Base-by-base conservation (phyloP, 2,797 vertebrate genomes). In the Cichlasoma orientale region DNA sequence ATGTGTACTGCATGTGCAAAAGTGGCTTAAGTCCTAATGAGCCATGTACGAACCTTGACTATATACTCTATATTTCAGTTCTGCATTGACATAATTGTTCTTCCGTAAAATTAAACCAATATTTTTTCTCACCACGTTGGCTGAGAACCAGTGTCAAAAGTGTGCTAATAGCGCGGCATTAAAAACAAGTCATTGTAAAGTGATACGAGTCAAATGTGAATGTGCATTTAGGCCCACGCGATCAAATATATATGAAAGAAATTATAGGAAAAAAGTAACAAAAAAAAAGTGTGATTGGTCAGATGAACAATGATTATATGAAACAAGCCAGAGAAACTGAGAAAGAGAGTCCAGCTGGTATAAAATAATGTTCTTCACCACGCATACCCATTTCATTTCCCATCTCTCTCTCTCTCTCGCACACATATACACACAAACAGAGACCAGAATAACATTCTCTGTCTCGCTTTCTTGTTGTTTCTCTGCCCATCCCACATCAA, bases 401-500 rank as follows among this genome's bases (percentile, higher is more conserved):
- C 72, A 19, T 76, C 75, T 70, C 73, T 61, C 27, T 36, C 63
- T 63, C 73, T 71, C 76, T 56, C 23, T 38, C 63, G 55, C 83
- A 56, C 71, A 38, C 75, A 76, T 54, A 82, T 29, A 74, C 14
- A 82, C 7, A 74, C 75, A 27, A 3, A 78, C 3, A 61, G 21
- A 80, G 4, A 77, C 58, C 77, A 73, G 81, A 85, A 82, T 57
- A 80, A 78, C 79, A 78, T 57, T 75, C 31, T 70, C 82, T 66
- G 71, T 74, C 36, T 78, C 73, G 68, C 69, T 75, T 71, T 85
- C 85, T 88, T 82, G 75, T 83, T 89, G 79, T 83, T 86, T 53
- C 81, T 70, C 81, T 82, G 82, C 78, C 78, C 85, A 85, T 89
- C 92, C 88, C 90, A 93, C 91, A 95, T 96, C 94, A 94, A 95